These are phyloP conservation scores for Emesis russula DNA, from an alignment of 2,888 invertebrate genomes.

Conservation along the genomic window DNA sequence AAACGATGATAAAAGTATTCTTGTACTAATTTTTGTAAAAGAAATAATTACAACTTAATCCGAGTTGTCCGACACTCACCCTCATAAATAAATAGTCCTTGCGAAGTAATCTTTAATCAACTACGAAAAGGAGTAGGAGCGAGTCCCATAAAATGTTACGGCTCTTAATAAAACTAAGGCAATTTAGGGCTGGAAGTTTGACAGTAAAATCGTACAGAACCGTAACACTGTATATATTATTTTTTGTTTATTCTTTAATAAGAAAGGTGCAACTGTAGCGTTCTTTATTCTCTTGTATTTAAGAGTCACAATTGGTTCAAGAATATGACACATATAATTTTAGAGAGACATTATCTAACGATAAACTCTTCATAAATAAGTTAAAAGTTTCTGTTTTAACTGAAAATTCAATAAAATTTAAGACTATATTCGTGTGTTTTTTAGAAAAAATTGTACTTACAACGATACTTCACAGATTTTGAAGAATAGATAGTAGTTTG, in stretches of 20 bases:
- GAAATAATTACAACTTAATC: background rate
- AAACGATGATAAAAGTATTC: too few relatives aligned
- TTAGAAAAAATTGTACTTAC: too few relatives aligned
- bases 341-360: background rate
- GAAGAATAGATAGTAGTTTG: too few relatives aligned
- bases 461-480: too few relatives aligned
- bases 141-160: slow-evolving; percentile 1
- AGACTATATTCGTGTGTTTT: too few relatives aligned
- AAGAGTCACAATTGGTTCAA: background rate
- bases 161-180: slow-evolving; percentile 24
- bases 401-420: too few relatives aligned
- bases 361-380: background rate
- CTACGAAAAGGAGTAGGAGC: slow-evolving; percentile 12
- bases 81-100: background rate
- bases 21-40: background rate
- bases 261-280: background rate
- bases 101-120: slow-evolving; percentile 13
- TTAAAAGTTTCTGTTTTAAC: background rate
- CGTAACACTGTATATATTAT: slow-evolving; percentile 1
- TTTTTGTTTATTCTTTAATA: slow-evolving; percentile 5
- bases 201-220: background rate
- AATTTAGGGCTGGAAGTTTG: slow-evolving; percentile 16
- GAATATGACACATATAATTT: background rate
- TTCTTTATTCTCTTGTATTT: background rate
- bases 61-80: background rate